Evolutionary conservation across 2,113 vertebrate genomes (phyloP).

Genomic region (Rhadina sibilatrix): DNA sequence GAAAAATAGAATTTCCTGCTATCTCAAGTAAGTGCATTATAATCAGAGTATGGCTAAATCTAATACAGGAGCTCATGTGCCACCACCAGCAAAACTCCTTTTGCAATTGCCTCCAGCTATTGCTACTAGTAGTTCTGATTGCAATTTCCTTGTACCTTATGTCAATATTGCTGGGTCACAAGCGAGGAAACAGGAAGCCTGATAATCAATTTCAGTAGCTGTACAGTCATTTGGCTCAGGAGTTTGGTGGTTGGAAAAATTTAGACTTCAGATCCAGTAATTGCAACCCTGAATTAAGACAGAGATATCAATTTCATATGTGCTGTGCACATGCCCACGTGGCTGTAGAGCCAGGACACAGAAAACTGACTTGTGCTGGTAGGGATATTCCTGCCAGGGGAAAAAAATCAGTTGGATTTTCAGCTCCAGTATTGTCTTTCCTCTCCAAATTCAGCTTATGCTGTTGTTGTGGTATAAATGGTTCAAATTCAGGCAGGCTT

Average conservation of each 20-base stretch:
- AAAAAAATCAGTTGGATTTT: not conserved
- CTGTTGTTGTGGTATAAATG: not conserved
- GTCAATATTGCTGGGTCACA: slow-evolving; percentile 52
- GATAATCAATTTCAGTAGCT: slow-evolving; percentile 53
- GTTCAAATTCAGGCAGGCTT: not conserved
- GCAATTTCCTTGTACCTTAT: slow-evolving; percentile 50
- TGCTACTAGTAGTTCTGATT: slow-evolving; percentile 59
- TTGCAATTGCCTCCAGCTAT: slow-evolving; percentile 63
- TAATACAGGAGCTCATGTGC: slow-evolving; percentile 1
- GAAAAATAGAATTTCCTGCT: not conserved
- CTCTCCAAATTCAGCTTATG: not conserved
- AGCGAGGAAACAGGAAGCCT: slow-evolving; percentile 34
- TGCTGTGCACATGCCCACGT: not conserved
- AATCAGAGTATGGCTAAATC: slow-evolving; percentile 17
- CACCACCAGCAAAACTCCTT: slow-evolving; percentile 36
- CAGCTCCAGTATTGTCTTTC: not conserved
- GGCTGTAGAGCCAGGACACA: not conserved
- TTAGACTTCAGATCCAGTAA: slow-evolving; percentile 14
- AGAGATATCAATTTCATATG: not conserved
- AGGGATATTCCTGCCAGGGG: not conserved
- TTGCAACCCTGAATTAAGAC: slow-evolving; percentile 1
- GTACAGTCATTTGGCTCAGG: not conserved
- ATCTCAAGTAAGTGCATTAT: not conserved
- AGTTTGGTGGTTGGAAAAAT: not conserved
- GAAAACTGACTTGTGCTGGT: not conserved